phyloP scores from a whole-genome alignment of 2,797 vertebrate genomes.

The Fistularia commersonii region DNA sequence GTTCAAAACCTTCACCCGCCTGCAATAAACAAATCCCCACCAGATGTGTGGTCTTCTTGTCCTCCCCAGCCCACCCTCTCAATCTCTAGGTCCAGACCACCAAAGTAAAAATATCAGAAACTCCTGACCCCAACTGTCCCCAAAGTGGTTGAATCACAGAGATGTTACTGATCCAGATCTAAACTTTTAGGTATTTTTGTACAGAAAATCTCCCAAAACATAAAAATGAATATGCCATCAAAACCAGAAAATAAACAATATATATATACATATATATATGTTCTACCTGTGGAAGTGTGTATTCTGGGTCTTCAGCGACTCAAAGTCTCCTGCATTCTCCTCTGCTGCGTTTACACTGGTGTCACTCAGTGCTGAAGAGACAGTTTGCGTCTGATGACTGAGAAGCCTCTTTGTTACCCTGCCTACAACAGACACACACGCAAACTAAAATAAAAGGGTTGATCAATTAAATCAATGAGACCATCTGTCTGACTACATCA shows the following conservation, averaged over 20 bases:
- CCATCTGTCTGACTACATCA: too few species aligned
- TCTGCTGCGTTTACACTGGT: slow-evolving; percentile 61
- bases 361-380: slow-evolving; percentile 68
- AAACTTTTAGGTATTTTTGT: too few species aligned
- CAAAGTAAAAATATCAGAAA: too few species aligned
- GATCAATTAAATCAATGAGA: background rate
- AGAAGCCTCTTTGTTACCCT: slow-evolving; percentile 77
- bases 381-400: slow-evolving; percentile 74
- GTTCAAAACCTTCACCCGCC: slow-evolving; percentile 80
- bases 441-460: background rate
- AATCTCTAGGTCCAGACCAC: too few species aligned
- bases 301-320: slow-evolving; percentile 82
- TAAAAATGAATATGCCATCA: too few species aligned
- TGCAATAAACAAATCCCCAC: slow-evolving; percentile 36
- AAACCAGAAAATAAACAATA: too few species aligned
- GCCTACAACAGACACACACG: slow-evolving; percentile 50
- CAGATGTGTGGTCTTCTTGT: background rate
- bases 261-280: too few species aligned
- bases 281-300: slow-evolving; percentile 79
- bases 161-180: too few species aligned
- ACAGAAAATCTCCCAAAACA: too few species aligned
- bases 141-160: too few species aligned
- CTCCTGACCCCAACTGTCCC: too few species aligned
- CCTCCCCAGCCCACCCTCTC: too few species aligned
- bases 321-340: slow-evolving; percentile 75